phyloP scores from a whole-genome alignment of 1,140 invertebrate genomes.

The Drosophila lacteicornis region DNA sequence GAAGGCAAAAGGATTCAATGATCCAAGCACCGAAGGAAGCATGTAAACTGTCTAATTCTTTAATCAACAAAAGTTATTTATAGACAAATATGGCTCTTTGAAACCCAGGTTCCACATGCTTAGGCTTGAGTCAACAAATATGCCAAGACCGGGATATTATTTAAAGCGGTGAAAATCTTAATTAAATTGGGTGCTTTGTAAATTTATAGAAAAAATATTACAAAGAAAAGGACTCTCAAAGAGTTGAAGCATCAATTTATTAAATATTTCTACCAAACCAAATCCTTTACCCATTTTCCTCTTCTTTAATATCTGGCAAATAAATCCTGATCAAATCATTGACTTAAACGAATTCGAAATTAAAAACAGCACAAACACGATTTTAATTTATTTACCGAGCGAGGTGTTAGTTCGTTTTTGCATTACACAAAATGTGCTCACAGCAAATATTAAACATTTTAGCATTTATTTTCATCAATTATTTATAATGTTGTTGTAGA shows the following conservation, averaged over 20 bases:
- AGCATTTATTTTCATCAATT: slow-evolving; percentile 22
- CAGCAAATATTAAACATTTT: slow-evolving; percentile 22
- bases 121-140: not conserved
- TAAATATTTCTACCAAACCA: not conserved
- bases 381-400: slow-evolving; percentile 11
- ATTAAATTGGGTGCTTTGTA: not conserved
- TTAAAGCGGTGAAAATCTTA: not conserved
- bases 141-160: not conserved
- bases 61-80: slow-evolving; percentile 37
- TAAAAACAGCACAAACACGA: not conserved
- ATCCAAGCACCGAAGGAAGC: not conserved
- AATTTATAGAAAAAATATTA: too few species aligned
- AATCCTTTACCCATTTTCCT: not conserved
- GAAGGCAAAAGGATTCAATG: slow-evolving; percentile 1
- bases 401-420: slow-evolving; percentile 8
- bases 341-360: not conserved
- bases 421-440: not conserved
- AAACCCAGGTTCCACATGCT: not conserved
- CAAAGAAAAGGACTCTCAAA: not conserved
- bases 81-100: not conserved
- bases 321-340: not conserved
- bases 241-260: too few species aligned
- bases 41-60: slow-evolving; percentile 34
- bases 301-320: not conserved
- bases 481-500: slow-evolving; percentile 16